These are phyloP conservation scores for Leucania comma DNA, from an alignment of 2,888 invertebrate species.

Conservation along the genomic window DNA sequence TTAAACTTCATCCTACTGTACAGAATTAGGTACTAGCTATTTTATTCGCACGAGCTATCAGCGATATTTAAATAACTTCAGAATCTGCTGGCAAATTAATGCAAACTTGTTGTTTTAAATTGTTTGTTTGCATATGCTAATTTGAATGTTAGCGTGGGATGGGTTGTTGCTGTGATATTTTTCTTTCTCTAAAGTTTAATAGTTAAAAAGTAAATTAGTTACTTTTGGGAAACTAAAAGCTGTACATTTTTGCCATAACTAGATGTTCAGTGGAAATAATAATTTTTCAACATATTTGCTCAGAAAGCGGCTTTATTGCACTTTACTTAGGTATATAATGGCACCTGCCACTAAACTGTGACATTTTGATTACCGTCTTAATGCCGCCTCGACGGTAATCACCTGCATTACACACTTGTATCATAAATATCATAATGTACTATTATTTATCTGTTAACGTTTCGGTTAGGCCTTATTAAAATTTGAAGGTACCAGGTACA, in stretches of 20 bases:
- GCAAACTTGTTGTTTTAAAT: constrained; percentile 15
- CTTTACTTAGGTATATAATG: too few relatives aligned
- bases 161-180: constrained; percentile 9
- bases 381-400: too few relatives aligned
- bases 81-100: constrained; percentile 4
- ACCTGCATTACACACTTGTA: too few relatives aligned
- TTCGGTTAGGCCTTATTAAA: background rate
- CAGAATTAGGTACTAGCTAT: background rate
- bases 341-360: too few relatives aligned
- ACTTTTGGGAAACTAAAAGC: background rate
- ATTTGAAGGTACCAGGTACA: too few relatives aligned
- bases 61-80: constrained; percentile 5
- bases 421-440: too few relatives aligned
- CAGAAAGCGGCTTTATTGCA: too few relatives aligned
- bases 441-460: background rate
- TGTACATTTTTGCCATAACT: background rate
- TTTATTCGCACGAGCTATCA: background rate
- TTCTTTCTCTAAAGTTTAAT: background rate
- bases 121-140: constrained; percentile 24
- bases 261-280: too few relatives aligned
- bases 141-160: constrained; percentile 12
- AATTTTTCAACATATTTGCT: too few relatives aligned
- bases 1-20: background rate
- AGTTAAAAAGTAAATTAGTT: background rate
- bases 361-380: too few relatives aligned